phyloP scores from a whole-genome alignment of 1,140 invertebrate genomes.

The Batillaria attramentaria region DNA sequence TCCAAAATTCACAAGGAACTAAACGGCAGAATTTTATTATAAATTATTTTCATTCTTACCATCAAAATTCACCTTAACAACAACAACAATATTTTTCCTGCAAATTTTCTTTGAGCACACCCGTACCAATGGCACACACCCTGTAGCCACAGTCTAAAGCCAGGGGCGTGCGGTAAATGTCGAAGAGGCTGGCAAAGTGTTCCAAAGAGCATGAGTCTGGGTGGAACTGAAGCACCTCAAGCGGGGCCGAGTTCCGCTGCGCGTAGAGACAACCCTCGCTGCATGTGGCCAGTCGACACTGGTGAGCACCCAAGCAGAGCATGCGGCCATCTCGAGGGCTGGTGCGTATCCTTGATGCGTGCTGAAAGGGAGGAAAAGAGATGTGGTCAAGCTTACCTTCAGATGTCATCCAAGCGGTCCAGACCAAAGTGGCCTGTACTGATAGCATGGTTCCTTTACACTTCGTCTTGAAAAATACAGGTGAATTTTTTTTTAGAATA shows the following conservation, averaged over 20 bases:
- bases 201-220: neutral
- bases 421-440: too few species aligned
- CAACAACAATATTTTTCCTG: too few species aligned
- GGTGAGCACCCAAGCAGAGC: conserved; percentile 20
- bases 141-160: conserved; percentile 27
- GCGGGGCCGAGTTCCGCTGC: neutral
- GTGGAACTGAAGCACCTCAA: conserved; percentile 13
- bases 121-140: conserved; percentile 27
- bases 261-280: neutral
- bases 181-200: neutral
- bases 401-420: too few species aligned
- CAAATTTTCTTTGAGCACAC: too few species aligned
- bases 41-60: too few species aligned
- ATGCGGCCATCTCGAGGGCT: conserved; percentile 24
- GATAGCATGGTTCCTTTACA: too few species aligned
- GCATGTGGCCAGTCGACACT: neutral
- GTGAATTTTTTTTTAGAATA: too few species aligned
- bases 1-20: too few species aligned
- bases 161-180: conserved; percentile 10
- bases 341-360: neutral
- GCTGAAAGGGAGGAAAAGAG: neutral
- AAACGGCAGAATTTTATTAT: too few species aligned
- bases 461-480: too few species aligned
- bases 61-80: too few species aligned
- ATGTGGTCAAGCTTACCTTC: too few species aligned